Evolutionary conservation across 2,113 vertebrate species (phyloP).

Genomic region (Serinus canaria): DNA sequence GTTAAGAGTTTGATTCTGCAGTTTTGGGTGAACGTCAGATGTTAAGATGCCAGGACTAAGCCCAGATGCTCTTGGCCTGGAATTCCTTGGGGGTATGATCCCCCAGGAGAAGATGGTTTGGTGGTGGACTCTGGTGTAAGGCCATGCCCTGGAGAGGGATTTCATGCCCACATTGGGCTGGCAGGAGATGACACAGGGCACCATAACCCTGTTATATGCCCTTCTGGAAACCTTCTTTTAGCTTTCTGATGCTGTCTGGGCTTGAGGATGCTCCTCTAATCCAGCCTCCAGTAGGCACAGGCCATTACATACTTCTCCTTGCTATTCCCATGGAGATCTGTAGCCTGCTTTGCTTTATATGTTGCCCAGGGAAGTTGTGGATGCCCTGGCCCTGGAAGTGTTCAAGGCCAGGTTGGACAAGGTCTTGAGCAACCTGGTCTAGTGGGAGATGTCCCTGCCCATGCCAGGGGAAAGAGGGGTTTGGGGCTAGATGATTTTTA

Average conservation of each 20-base stretch:
- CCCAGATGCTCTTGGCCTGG: neutral
- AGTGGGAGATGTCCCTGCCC: neutral
- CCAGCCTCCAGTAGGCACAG: neutral
- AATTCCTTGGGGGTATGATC: neutral
- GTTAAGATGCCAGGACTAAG: neutral
- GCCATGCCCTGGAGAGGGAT: neutral
- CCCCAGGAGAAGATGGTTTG: neutral
- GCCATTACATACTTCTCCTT: neutral
- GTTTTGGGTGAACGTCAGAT: neutral
- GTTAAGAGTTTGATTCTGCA: neutral
- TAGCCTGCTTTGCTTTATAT: neutral
- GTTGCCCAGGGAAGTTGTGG: neutral
- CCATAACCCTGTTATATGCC: rapidly evolving
- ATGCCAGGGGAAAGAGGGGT: rapidly evolving
- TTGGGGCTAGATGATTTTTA: neutral
- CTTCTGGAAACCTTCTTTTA: neutral
- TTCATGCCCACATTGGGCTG: neutral
- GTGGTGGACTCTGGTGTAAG: neutral
- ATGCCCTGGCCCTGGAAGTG: neutral
- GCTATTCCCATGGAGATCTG: neutral
- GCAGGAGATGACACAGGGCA: neutral
- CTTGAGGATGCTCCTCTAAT: neutral
- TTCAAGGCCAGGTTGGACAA: neutral
- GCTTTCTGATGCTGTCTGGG: neutral
- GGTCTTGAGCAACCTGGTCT: neutral